Base-by-base conservation (phyloP, 2,888 invertebrate species). In the Clusia tigrina region DNA sequence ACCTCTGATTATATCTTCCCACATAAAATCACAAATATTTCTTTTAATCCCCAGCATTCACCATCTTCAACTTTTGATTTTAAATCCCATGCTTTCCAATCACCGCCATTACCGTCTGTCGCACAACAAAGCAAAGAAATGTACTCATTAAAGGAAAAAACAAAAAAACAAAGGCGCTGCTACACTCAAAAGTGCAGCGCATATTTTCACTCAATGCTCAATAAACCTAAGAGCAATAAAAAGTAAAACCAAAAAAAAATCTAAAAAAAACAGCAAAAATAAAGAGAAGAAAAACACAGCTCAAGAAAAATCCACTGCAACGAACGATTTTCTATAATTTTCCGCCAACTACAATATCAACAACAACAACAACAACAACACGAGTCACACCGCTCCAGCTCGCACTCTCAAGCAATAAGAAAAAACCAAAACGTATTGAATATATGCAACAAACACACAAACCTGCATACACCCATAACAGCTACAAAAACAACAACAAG, bases 311-410 rank as follows among this genome's bases (percentile, higher is more conserved):
- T 54, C 26, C 54, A 54, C 26, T 60, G 68, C 58, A 70, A 72
- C 65, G 65, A 71, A 61, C 68, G 70, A 71, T 72, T 71, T 73
- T 73, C 75, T 74, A 78, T 75, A 76, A 73, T 74, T 78, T 75
- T 71, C 74, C 71, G 71, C 74, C 77, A 75, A 77, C 74, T 76
- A 72, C 72, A 74, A 74, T 70, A 69, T 48, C 57, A 59, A 51
- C 62, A 38, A 18, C 17, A 17, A 20, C 60, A 58, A 53, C 54
- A 26, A 24, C 58, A 18, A 17, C 24, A 67, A 64, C 65, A 68
- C 61, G 67, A 68, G 60, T 26, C 61, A 59, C 68, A 67, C 55
- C 18, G 17, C 55, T 37, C 37, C 55, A 12, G 2, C 25, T 32
- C 32, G 3, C 54, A 54, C 17, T 20, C 48, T 3, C 18, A 48